Conservation (phyloP, 2,888 invertebrate genomes). For the Cheiracanthium punctorium region DNA sequence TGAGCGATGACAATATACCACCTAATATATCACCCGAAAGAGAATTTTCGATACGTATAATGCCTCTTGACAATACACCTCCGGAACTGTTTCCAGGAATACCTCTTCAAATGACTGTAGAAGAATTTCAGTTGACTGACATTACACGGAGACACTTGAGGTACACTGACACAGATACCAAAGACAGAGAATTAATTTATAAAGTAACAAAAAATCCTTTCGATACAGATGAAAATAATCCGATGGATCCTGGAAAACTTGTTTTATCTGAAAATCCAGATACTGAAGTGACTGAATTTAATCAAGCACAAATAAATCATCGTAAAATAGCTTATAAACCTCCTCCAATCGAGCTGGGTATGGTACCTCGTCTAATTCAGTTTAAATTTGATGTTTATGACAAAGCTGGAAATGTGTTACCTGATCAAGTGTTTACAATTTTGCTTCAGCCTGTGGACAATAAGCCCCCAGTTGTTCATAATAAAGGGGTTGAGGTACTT, state of each 20-base stretch:
- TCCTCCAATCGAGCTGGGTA: slow-evolving; percentile 75
- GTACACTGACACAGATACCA: slow-evolving; percentile 75
- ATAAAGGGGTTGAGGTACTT: slow-evolving; percentile 74
- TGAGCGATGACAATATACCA: slow-evolving; percentile 74
- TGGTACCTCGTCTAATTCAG: slow-evolving; percentile 75
- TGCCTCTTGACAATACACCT: slow-evolving; percentile 75
- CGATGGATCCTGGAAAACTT: slow-evolving; percentile 74
- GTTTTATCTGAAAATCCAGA: slow-evolving; percentile 74
- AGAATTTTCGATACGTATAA: slow-evolving; percentile 75
- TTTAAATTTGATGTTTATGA: slow-evolving; percentile 76
- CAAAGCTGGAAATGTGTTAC: slow-evolving; percentile 74
- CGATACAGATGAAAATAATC: slow-evolving; percentile 74
- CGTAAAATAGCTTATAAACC: slow-evolving; percentile 76
- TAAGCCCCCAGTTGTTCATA: slow-evolving; percentile 75
- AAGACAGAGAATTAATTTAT: slow-evolving; percentile 74
- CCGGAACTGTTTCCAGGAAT: slow-evolving; percentile 74
- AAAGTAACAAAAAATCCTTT: slow-evolving; percentile 73
- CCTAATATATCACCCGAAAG: slow-evolving; percentile 75
- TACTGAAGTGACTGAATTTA: slow-evolving; percentile 73
- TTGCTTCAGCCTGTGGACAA: slow-evolving; percentile 75
- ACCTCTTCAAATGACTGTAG: slow-evolving; percentile 74
- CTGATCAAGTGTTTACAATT: slow-evolving; percentile 75
- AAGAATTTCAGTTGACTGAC: slow-evolving; percentile 74
- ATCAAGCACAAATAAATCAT: slow-evolving; percentile 76
- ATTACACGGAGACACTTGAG: slow-evolving; percentile 74